Evolutionary conservation across 2,888 invertebrate species (phyloP).

Genomic region (Rotaria sp.): DNA sequence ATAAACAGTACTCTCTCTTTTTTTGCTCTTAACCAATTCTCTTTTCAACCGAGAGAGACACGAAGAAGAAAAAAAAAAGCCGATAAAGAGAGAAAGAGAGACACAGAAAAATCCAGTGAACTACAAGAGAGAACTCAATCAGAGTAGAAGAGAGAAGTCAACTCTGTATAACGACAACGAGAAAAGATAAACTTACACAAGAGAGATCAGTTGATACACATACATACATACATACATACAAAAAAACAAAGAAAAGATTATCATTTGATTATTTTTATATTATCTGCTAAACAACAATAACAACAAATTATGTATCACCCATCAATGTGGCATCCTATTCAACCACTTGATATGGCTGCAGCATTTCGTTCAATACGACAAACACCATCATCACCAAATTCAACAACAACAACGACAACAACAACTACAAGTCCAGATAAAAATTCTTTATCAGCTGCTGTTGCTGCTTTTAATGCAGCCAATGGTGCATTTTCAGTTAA

Average conservation of each 20-base stretch:
- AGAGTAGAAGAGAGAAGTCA: slow-evolving; percentile 24
- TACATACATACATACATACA: not conserved
- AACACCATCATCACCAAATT: not conserved
- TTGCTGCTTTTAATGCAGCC: not conserved
- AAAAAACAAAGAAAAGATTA: not conserved
- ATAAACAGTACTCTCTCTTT: slow-evolving; percentile 1
- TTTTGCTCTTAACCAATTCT: slow-evolving; percentile 8
- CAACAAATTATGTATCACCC: not conserved
- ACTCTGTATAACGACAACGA: not conserved
- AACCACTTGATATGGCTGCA: slow-evolving; percentile 13
- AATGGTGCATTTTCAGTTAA: not conserved
- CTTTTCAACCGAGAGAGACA: slow-evolving; percentile 14
- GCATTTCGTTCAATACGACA: slow-evolving; percentile 1
- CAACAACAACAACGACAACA: not conserved
- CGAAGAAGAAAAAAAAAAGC: not conserved
- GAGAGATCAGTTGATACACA: slow-evolving; percentile 7
- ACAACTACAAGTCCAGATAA: not conserved
- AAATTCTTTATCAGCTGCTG: not conserved
- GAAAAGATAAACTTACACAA: slow-evolving; percentile 1
- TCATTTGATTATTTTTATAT: slow-evolving; percentile 17
- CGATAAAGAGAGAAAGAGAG: not conserved
- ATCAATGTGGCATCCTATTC: not conserved
- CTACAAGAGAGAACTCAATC: slow-evolving; percentile 14
- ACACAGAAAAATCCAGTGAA: not conserved
- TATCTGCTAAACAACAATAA: not conserved